Percentiles rank a stretch among this genome's conserved stretches.
These are phyloP conservation scores for Leucania comma DNA, from an alignment of 2,888 invertebrate genomes.

Conservation along the genomic window DNA sequence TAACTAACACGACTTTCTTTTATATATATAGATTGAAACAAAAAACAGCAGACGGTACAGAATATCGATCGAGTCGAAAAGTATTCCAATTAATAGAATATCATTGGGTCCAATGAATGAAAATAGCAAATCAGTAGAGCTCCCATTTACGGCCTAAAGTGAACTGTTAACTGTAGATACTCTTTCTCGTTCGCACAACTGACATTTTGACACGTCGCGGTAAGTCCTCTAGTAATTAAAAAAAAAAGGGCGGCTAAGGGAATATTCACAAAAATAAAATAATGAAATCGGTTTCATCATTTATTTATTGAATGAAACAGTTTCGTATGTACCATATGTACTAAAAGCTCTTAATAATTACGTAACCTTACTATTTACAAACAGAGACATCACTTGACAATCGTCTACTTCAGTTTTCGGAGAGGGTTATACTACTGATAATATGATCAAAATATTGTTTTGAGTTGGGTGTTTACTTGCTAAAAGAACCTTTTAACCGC, in stretches of 20 bases:
- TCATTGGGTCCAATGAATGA: not conserved
- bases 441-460: constrained; percentile 13
- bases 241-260: too few species aligned
- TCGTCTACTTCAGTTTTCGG: constrained; percentile 32
- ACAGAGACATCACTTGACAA: constrained; percentile 46
- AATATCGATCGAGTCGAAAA: not conserved
- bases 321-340: constrained; percentile 72
- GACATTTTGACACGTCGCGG: too few species aligned
- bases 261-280: constrained; percentile 35
- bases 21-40: not conserved
- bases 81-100: not conserved
- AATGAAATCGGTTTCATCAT: constrained; percentile 63
- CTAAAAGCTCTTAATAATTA: constrained; percentile 73
- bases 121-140: not conserved
- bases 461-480: constrained; percentile 35
- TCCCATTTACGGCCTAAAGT: too few species aligned
- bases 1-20: too few species aligned
- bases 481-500: not conserved
- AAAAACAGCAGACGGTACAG: not conserved
- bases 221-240: too few species aligned
- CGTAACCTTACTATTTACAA: constrained; percentile 74
- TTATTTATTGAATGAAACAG: constrained; percentile 84
- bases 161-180: too few species aligned
- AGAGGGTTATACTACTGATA: constrained; percentile 20
- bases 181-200: too few species aligned